These are phyloP conservation scores for Dryococelus australis DNA, from an alignment of 2,888 invertebrate species.

Conservation along the genomic window DNA sequence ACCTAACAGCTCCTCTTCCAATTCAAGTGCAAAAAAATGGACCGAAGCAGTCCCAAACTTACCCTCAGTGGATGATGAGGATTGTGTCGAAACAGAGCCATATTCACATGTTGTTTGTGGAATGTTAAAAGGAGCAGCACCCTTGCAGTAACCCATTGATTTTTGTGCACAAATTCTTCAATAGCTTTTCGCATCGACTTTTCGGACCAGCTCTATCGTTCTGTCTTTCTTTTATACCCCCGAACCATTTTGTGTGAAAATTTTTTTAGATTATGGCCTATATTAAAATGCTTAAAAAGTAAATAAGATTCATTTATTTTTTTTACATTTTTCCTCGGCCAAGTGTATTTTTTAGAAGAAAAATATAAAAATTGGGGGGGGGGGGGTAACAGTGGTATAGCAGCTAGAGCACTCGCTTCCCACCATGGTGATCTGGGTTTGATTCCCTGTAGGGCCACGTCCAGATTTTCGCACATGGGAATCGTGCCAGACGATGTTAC, in stretches of 20 bases:
- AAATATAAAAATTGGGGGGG: too few species aligned
- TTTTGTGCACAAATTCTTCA: conserved; percentile 36
- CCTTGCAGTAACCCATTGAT: conserved; percentile 43
- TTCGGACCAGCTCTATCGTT: conserved; percentile 41
- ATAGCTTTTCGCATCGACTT: conserved; percentile 44
- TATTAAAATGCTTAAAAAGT: too few species aligned
- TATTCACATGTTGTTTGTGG: conserved; percentile 45
- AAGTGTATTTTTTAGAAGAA: too few species aligned
- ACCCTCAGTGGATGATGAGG: background rate
- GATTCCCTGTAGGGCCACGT: too few species aligned
- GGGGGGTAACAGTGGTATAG: too few species aligned
- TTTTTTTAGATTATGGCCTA: too few species aligned
- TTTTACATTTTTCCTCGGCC: too few species aligned
- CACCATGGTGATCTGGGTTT: too few species aligned
- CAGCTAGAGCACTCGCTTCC: too few species aligned
- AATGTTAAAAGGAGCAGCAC: conserved; percentile 38
- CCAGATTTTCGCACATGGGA: too few species aligned
- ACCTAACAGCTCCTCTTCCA: conserved; percentile 37
- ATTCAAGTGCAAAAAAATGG: conserved; percentile 39
- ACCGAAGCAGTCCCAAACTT: background rate
- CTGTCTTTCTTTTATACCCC: conserved; percentile 31
- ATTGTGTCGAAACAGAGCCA: conserved; percentile 32
- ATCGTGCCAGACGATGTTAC: too few species aligned
- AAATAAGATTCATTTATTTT: too few species aligned
- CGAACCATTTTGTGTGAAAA: background rate